phyloP scores from a whole-genome alignment of 2,113 vertebrate species.

The Chloebia gouldiae region DNA sequence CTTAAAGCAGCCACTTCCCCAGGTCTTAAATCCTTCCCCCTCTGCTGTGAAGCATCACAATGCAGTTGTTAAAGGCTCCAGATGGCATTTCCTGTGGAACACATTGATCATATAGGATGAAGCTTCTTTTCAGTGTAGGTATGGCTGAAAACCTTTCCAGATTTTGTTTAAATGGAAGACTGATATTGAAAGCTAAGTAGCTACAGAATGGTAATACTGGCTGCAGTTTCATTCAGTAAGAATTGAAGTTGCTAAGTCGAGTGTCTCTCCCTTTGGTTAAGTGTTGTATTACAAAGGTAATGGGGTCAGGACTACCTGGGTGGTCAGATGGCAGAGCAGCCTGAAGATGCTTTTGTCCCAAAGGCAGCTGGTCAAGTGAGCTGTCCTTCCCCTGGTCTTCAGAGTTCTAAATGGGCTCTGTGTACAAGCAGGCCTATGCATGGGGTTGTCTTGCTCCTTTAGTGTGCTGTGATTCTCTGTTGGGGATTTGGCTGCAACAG shows the following conservation, averaged over 20 bases:
- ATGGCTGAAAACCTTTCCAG: neutral
- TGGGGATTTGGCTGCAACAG: neutral
- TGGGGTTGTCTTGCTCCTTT: neutral
- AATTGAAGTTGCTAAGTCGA: neutral
- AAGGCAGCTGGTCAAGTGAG: neutral
- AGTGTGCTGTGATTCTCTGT: neutral
- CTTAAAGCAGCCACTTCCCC: neutral
- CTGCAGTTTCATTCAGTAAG: neutral
- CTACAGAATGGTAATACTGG: neutral
- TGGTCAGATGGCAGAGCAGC: fast-evolving
- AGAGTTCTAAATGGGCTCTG: neutral
- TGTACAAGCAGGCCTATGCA: neutral
- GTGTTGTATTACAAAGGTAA: neutral
- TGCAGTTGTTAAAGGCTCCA: neutral
- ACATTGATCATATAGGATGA: neutral
- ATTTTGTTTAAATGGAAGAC: neutral
- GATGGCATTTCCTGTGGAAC: neutral
- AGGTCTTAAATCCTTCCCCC: neutral
- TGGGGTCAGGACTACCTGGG: neutral
- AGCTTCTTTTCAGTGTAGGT: neutral
- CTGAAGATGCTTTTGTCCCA: neutral
- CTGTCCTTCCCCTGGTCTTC: neutral
- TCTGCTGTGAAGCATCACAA: neutral
- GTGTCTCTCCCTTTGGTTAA: neutral
- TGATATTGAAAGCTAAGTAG: neutral